A percentile compares a stretch with the other conserved stretches of the same genome.
These are phyloP conservation scores for Acropora yongei DNA, from an alignment of 64 coral and sea anemone genomes.

Conservation along the genomic window DNA sequence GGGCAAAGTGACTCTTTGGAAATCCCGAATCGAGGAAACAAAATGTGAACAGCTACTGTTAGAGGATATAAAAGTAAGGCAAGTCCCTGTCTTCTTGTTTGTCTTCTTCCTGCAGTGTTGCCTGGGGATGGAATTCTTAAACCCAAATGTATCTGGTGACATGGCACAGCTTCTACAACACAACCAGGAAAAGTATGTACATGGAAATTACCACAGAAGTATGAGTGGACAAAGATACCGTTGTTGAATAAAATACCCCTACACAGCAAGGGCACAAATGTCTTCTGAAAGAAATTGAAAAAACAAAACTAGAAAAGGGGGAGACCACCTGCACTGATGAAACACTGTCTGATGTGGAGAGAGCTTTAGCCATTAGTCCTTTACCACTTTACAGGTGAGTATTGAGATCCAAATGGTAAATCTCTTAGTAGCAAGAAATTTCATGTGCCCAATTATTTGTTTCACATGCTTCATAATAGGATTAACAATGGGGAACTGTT, in stretches of 20 bases:
- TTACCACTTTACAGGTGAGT: slow-evolving; percentile 13
- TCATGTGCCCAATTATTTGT: no score
- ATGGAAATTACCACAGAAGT: neutral
- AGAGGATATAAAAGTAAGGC: no score
- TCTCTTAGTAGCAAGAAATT: neutral
- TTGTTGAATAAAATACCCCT: neutral
- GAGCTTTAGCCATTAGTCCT: slow-evolving; percentile 1
- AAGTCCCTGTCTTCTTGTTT: neutral
- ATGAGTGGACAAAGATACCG: neutral
- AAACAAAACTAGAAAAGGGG: slow-evolving; percentile 1
- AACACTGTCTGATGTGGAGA: slow-evolving; percentile 13
- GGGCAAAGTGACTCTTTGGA: neutral
- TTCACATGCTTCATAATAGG: no score
- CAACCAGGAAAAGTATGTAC: slow-evolving; percentile 69
- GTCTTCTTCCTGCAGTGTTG: slow-evolving; percentile 58
- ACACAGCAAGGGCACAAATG: neutral
- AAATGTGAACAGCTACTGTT: no score
- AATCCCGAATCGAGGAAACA: no score
- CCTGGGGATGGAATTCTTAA: slow-evolving; percentile 55
- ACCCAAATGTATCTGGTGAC: slow-evolving; percentile 54
- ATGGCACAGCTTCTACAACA: slow-evolving; percentile 33
- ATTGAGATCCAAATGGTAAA: neutral
- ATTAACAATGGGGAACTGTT: no score
- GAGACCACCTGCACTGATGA: slow-evolving; percentile 21
- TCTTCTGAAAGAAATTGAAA: slow-evolving; percentile 2